phyloP scores from a whole-genome alignment of 2,888 invertebrate species.

The Polymixis lichenea region DNA sequence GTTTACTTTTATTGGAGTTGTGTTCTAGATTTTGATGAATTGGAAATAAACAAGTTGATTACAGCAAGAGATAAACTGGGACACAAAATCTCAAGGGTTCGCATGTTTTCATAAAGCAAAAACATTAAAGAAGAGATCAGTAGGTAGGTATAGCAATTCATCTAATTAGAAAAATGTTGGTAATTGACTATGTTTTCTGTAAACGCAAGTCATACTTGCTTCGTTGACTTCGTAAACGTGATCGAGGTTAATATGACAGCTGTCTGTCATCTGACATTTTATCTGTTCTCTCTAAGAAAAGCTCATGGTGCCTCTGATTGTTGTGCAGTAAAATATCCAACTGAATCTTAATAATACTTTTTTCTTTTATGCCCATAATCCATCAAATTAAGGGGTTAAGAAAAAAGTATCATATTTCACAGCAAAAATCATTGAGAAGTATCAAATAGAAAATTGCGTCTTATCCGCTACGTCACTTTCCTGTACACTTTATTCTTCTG shows the following conservation, averaged over 20 bases:
- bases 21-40: slow-evolving; percentile 15
- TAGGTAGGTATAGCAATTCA: not conserved
- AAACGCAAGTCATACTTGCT: too few species aligned
- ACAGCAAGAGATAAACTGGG: not conserved
- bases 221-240: too few species aligned
- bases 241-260: not conserved
- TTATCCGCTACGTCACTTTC: slow-evolving; percentile 15
- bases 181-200: too few species aligned
- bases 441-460: not conserved
- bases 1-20: slow-evolving; percentile 11
- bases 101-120: not conserved
- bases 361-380: not conserved
- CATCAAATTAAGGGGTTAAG: too few species aligned
- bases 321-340: not conserved
- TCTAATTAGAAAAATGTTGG: not conserved
- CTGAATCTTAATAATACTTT: not conserved
- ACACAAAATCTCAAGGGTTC: not conserved
- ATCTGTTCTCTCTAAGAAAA: not conserved
- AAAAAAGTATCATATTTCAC: not conserved
- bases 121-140: not conserved
- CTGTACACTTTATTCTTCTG: slow-evolving; percentile 19
- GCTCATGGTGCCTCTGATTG: not conserved
- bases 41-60: slow-evolving; percentile 28
- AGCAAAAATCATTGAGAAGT: slow-evolving; percentile 10
- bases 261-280: not conserved